Base-by-base conservation (phyloP, 1,140 invertebrate species). In the Episyrphus balteatus region DNA sequence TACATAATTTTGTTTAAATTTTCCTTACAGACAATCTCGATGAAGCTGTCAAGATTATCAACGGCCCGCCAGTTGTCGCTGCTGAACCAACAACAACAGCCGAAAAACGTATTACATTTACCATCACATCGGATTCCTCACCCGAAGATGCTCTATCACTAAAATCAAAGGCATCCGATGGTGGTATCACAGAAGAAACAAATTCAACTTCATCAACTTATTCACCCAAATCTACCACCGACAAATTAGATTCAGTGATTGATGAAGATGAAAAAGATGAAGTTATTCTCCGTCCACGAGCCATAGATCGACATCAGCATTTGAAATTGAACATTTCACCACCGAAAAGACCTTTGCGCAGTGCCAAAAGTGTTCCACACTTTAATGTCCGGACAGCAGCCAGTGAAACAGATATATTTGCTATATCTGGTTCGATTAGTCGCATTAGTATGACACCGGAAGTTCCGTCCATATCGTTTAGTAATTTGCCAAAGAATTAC, bases 361-460 rank as follows among this genome's bases (percentile, higher is more conserved):
- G 55, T 3, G 59, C 59, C 5, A 63, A 67, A 30, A 68, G 63
- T 44, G 63, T 66, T 14, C 66, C 66, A 2, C 62, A 68, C 39
- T 62, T 68, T 49, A 48, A 61, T 42, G 60, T 63, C 7, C 46
- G 59, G 2, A 46, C 55, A 15, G 55, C 61, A n/a, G 55, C 54
- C 38, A 66, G 61, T 42, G 65, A 68, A 39, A 68, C 53, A 8
- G 65, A 68, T 19, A 68, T 68, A 14, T 68, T 68, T 34, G 47
- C 61, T 1, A 68, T 68, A 3, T 62, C 62, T 7, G 65, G 61
- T 26, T 51, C 56, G 5, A 52, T 57, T 42, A 60, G 54, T 21
- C 59, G 59, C 36, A 66, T 68, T 8, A 66, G 65, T 46, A 68
- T 68, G 66, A 68, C 66, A 9, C 66, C 66, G 2, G 66, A 68